Base-by-base conservation (phyloP, 2,888 invertebrate species). In the Latheticus oryzae region DNA sequence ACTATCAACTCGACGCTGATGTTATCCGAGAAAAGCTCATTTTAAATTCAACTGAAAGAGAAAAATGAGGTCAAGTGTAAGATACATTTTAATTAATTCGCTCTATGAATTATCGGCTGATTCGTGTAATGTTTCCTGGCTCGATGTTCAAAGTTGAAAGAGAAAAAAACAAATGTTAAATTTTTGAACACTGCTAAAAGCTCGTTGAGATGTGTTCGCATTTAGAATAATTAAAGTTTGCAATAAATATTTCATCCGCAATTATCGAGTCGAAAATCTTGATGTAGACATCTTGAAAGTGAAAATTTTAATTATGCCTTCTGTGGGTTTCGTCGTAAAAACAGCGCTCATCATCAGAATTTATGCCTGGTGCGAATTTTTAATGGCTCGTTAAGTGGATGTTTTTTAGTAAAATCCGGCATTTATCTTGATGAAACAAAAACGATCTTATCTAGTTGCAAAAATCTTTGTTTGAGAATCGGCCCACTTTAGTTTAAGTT, bases 401-500 rank as follows among this genome's bases (percentile, higher is more conserved):
- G 30, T 32, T 52, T 50, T 42, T 24, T 12, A 30, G 30, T 19
- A 32, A 51, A 40, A 16, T 48, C 30, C 12, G 19, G 15, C 35
- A 42, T 52, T 51, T 51, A 51, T 51, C 51, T 51, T 51, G 51
- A 12, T 12, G 38, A 38, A 51, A 51, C 51, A 38, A 51, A 51
- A 51, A 47, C 51, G 37, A 24, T 37, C 19, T 52, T 52, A 52
- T 52, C 52, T 30, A 4, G 19, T 17, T 52, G 52, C 17, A 54
- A 54, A 43, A 54, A 54, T 54, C 53, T 45, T 37, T 54, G 53
- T 54, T 54, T 54, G 45, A 42, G 43, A 53, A 54, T 54, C 53
- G 53, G 45, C 23, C 45, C 19, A 54, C 45, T 54, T 54, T 43
- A 42, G 33, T 62, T 63, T 54, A 62, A 67, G 59, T 65, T 63